Base-by-base conservation (phyloP, 2,888 invertebrate genomes). In the Ectobius pallidus region DNA sequence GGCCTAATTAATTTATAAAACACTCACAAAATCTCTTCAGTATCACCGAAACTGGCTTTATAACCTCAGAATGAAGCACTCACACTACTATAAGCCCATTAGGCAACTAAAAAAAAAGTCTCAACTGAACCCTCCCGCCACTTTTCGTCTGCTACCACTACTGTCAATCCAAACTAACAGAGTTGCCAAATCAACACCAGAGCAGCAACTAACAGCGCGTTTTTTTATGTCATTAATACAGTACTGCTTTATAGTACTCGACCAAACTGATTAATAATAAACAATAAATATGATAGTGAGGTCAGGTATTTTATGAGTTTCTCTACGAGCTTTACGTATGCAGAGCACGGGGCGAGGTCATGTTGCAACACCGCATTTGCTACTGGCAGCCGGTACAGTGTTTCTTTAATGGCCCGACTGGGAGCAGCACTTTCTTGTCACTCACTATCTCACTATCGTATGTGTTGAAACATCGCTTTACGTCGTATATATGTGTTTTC, bases 361-460 rank as follows among this genome's bases (percentile, higher is more conserved):
- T 75, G 72, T 75, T 76, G 76, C 76, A 76, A 76, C 76, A 75
- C 62, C 73, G 76, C 71, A 68, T 69, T 63, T 70, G 68, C 67
- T 61, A 46, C 58, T 71, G 58, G 65, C 70, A 72, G 71, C 71
- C 72, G 70, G 61, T 68, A 46, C 18, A 22, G 68, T 72, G 70
- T 69, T 70, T 75, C 63, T 73, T 71, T 67, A 46, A 73, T 49
- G 65, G 71, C 16, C 69, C 74, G 71, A 73, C 62, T 69, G 76
- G 70, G 63, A 70, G 76, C 74, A 76, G 76, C 74, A 75, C 76
- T 62, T 72, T 68, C 76, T 75, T 62, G 70, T 27, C 22, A 65
- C n/a, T n/a, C n/a, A n/a, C 42, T 55, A 32, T 58, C 58, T 30
- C 32, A 14, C 16, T 58, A 58, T 30, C 32, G 58, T 58, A 16